phyloP scores from a whole-genome alignment of 2,888 invertebrate species.

The Disparrhopalites patrizii region DNA sequence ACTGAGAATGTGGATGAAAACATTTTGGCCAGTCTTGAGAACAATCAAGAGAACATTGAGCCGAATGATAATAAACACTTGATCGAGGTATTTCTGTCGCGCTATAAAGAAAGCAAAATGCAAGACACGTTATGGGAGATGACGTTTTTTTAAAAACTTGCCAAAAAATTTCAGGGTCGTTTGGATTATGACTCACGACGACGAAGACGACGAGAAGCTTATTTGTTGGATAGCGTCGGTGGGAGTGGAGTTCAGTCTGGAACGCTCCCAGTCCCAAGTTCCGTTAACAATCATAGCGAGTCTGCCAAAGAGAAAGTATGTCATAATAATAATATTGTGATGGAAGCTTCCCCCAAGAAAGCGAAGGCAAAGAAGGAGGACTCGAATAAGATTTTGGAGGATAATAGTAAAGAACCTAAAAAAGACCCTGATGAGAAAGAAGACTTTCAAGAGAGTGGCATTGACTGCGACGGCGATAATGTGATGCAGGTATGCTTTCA shows the following conservation, averaged over 20 bases:
- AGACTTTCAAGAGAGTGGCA: constrained; percentile 51
- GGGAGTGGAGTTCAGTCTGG: constrained; percentile 47
- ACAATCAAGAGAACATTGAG: constrained; percentile 67
- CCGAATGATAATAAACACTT: constrained; percentile 59
- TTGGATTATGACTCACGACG: constrained; percentile 48
- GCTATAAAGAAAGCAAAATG: not conserved
- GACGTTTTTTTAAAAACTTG: constrained; percentile 27
- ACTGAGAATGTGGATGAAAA: constrained; percentile 50
- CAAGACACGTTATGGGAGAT: constrained; percentile 14
- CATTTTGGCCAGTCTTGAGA: constrained; percentile 53
- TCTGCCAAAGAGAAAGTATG: constrained; percentile 45
- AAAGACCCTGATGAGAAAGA: constrained; percentile 43
- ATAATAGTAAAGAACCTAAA: constrained; percentile 27
- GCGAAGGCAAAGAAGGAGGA: constrained; percentile 24
- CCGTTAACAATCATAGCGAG: constrained; percentile 55
- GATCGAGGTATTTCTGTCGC: constrained; percentile 34
- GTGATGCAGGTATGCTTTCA: constrained; percentile 53
- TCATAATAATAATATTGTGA: constrained; percentile 44
- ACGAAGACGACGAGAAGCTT: constrained; percentile 54
- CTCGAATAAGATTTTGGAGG: constrained; percentile 21
- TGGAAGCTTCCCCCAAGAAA: constrained; percentile 31
- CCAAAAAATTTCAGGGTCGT: constrained; percentile 26
- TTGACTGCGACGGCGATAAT: constrained; percentile 66
- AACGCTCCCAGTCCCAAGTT: constrained; percentile 42
- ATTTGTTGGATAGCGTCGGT: constrained; percentile 48